Evolutionary conservation across 2,113 vertebrate genomes (phyloP).

Genomic region (Argyrosomus japonicus): DNA sequence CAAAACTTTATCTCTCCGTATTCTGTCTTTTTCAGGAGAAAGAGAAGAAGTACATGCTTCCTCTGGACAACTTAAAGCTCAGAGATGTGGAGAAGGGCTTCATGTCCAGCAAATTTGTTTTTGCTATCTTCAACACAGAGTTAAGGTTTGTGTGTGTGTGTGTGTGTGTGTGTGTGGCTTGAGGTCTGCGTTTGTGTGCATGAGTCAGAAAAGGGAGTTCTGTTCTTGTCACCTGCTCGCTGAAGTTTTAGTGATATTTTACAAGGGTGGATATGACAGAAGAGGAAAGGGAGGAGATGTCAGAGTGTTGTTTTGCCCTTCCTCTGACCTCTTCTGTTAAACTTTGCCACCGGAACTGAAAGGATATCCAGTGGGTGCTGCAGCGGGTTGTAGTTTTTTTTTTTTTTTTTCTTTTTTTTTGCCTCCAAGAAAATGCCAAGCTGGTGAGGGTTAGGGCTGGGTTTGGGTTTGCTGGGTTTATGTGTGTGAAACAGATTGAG

Average conservation of each 20-base stretch:
- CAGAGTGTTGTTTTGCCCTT: constrained; percentile 43
- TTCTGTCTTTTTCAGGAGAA: constrained; percentile 87
- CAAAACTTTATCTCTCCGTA: constrained; percentile 55
- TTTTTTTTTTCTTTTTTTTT: too few species aligned
- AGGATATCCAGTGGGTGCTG: constrained; percentile 52
- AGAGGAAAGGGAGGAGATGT: constrained; percentile 51
- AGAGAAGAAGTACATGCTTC: constrained; percentile 96
- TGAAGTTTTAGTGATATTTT: constrained; percentile 50
- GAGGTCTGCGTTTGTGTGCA: constrained; percentile 8
- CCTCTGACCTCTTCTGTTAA: constrained; percentile 58
- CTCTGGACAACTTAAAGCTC: constrained; percentile 90
- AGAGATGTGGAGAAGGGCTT: constrained; percentile 90
- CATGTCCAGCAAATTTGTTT: constrained; percentile 89
- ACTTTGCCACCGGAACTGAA: constrained; percentile 59
- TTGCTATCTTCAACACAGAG: constrained; percentile 90
- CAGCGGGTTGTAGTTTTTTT: constrained; percentile 15
- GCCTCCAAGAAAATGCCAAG: constrained; percentile 33
- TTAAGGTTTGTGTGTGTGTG: constrained; percentile 82
- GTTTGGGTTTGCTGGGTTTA: constrained; percentile 52
- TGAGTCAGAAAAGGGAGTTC: constrained; percentile 59
- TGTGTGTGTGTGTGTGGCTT: constrained; percentile 27
- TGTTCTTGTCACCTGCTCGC: constrained; percentile 58
- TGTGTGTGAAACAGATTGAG: constrained; percentile 64
- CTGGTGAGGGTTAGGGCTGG: constrained; percentile 31
- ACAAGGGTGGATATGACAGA: constrained; percentile 40